phyloP scores from a whole-genome alignment of 92 coral and sea anemone species.

The Meandrina meandrites region DNA sequence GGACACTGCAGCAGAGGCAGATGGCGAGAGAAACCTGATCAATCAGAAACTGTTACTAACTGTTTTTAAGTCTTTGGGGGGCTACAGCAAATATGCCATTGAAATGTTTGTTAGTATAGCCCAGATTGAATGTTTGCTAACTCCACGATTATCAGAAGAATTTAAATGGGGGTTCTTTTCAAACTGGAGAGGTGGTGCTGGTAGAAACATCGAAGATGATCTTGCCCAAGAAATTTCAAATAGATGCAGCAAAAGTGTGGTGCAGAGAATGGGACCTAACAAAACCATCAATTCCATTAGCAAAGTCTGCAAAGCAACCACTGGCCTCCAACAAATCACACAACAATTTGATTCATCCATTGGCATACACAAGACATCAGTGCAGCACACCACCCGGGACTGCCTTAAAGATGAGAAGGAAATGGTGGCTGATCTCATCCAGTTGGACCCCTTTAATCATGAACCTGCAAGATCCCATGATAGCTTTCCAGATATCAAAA shows the following conservation, averaged over 20 bases:
- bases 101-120: conserved; percentile 81
- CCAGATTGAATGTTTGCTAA: conserved; percentile 60
- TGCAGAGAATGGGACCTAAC: conserved; percentile 65
- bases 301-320: conserved; percentile 66
- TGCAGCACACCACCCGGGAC: conserved; percentile 64
- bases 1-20: conserved; percentile 85
- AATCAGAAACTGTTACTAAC: conserved; percentile 70
- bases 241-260: conserved; percentile 46
- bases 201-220: conserved; percentile 60
- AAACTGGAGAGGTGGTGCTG: conserved; percentile 77
- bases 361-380: conserved; percentile 69
- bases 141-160: conserved; percentile 68
- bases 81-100: conserved; percentile 76
- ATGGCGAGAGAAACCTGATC: conserved; percentile 73
- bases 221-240: conserved; percentile 60
- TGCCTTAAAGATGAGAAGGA: conserved; percentile 71
- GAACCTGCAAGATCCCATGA: conserved; percentile 62
- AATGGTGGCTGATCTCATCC: conserved; percentile 69
- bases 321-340: conserved; percentile 38
- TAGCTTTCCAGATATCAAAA: conserved; percentile 73
- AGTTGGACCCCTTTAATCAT: conserved; percentile 48
- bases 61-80: conserved; percentile 71
- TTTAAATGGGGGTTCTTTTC: conserved; percentile 74
- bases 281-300: conserved; percentile 56
- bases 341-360: conserved; percentile 52